A percentile compares a stretch with the other conserved stretches of the same genome.
Conservation (phyloP, 2,113 vertebrate species). For the Thymallus thymallus region DNA sequence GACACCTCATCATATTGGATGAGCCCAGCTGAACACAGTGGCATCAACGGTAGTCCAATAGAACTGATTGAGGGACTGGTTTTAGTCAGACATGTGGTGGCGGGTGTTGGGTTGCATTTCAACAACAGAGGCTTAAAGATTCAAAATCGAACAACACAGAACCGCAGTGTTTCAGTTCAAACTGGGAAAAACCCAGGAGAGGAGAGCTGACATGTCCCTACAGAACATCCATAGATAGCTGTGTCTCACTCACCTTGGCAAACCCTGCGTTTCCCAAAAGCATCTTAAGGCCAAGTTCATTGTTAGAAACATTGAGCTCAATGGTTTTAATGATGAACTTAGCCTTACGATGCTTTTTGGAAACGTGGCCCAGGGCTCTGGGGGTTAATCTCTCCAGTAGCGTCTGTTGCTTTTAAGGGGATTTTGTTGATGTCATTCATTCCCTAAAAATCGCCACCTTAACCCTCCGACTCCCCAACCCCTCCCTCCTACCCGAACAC, state of each 20-base stretch:
- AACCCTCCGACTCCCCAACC: background rate
- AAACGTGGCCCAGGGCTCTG: background rate
- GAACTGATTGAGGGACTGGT: background rate
- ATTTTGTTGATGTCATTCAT: conserved; percentile 36
- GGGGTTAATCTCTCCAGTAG: conserved; percentile 32
- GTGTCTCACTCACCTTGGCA: background rate
- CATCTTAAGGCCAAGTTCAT: no score
- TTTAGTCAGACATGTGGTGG: background rate
- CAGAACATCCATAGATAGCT: background rate
- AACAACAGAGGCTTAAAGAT: background rate
- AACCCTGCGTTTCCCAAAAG: background rate
- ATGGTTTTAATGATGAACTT: no score
- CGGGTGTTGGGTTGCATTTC: background rate
- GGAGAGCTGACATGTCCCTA: background rate
- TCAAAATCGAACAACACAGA: background rate
- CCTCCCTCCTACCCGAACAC: background rate
- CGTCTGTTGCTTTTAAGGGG: conserved; percentile 4
- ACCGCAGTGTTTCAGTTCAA: background rate
- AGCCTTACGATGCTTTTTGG: no score
- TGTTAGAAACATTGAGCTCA: no score
- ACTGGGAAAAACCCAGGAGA: background rate
- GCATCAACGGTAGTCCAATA: background rate
- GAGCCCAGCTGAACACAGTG: background rate
- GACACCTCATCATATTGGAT: background rate
- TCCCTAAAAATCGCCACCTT: conserved; percentile 3